Evolutionary conservation across 2,113 vertebrate species (phyloP).

Genomic region (Chauna torquata): DNA sequence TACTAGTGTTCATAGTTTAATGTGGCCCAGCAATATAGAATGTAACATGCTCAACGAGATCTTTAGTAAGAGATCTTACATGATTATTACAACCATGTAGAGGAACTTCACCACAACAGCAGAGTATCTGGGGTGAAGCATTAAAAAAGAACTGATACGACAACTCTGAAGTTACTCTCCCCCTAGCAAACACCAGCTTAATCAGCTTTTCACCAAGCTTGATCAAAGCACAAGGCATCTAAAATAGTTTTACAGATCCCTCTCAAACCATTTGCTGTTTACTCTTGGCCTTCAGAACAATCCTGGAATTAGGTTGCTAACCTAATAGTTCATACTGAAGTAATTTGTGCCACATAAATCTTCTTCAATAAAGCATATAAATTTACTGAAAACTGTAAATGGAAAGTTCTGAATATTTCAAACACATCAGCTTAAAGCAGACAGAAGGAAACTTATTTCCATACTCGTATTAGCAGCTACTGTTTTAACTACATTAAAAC

Average conservation of each 20-base stretch:
- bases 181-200: background rate
- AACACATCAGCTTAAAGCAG: background rate
- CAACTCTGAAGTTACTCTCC: background rate
- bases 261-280: background rate
- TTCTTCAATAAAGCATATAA: background rate
- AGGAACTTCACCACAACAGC: background rate
- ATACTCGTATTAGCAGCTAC: background rate
- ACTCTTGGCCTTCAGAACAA: background rate
- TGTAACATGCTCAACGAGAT: background rate
- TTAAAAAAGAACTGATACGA: background rate
- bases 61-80: background rate
- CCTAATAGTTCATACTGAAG: background rate
- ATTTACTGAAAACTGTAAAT: background rate
- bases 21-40: background rate
- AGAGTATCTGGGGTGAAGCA: background rate
- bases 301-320: background rate
- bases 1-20: background rate
- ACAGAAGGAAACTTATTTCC: background rate
- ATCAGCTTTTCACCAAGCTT: background rate
- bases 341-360: background rate
- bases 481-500: background rate
- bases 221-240: background rate
- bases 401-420: background rate
- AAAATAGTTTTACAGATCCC: background rate
- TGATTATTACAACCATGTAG: background rate